Percentiles rank a stretch among this genome's conserved stretches.
Evolutionary conservation across 1,140 invertebrate genomes (phyloP).

Genomic region (Mizuhopecten yessoensis): DNA sequence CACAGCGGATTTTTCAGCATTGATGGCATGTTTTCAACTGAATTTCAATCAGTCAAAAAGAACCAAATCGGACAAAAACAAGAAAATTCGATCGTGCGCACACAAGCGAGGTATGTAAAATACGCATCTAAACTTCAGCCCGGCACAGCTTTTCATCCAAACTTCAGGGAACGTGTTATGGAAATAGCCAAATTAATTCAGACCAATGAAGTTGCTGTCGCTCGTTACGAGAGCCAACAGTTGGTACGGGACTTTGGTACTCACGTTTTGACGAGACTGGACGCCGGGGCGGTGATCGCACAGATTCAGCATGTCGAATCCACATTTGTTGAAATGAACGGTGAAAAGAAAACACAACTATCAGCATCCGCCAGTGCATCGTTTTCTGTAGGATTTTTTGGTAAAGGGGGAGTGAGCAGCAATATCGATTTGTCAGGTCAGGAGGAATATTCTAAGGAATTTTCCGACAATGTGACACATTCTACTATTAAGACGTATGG

Average conservation of each 20-base stretch:
- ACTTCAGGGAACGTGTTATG: conserved; percentile 60
- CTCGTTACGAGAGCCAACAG: conserved; percentile 68
- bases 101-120: conserved; percentile 64
- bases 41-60: conserved; percentile 64
- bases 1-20: conserved; percentile 59
- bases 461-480: conserved; percentile 56
- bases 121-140: conserved; percentile 70
- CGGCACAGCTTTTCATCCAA: conserved; percentile 61
- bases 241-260: conserved; percentile 77
- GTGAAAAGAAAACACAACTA: neutral
- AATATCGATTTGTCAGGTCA: neutral
- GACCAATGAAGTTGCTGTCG: conserved; percentile 56
- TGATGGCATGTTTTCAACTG: conserved; percentile 71
- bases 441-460: conserved; percentile 43
- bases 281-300: conserved; percentile 72
- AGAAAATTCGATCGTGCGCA: conserved; percentile 64
- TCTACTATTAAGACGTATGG: conserved; percentile 65
- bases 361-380: conserved; percentile 57
- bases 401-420: no score
- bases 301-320: conserved; percentile 65
- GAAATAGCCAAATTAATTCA: conserved; percentile 65
- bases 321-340: conserved; percentile 31
- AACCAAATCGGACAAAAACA: conserved; percentile 67
- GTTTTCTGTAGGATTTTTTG: conserved; percentile 64
- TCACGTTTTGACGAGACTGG: conserved; percentile 70